These are phyloP conservation scores for Pseudopodoces humilis DNA, from an alignment of 2,113 vertebrate species.

Conservation along the genomic window DNA sequence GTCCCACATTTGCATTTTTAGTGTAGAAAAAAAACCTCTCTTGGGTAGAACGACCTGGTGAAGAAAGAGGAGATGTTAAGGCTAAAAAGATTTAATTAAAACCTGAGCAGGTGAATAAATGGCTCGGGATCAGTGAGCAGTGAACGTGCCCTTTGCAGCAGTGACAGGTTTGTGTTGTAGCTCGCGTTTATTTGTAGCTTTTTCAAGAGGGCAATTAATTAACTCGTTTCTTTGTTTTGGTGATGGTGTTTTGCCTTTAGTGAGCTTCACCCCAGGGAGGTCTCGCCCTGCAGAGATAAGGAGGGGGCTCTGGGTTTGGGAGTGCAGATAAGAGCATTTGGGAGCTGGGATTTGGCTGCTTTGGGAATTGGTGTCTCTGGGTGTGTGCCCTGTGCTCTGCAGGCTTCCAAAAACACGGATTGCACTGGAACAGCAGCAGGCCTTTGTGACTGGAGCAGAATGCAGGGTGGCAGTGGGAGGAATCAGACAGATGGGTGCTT, in stretches of 20 bases:
- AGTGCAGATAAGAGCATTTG: not conserved
- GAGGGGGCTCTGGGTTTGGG: not conserved
- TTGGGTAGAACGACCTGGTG: not conserved
- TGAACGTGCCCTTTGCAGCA: not conserved
- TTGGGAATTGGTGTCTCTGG: too few species aligned
- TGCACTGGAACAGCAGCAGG: accelerated
- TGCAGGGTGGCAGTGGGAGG: not conserved
- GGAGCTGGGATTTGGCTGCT: not conserved
- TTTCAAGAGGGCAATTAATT: not conserved
- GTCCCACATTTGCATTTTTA: not conserved
- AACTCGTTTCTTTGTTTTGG: not conserved
- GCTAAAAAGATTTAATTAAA: not conserved
- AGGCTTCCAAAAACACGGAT: accelerated
- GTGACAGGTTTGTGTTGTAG: not conserved
- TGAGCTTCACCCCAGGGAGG: not conserved
- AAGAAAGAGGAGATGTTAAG: not conserved
- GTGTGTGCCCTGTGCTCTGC: not conserved
- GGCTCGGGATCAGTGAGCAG: not conserved
- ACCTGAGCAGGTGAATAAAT: not conserved
- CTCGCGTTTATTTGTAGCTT: not conserved
- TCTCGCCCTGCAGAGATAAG: not conserved
- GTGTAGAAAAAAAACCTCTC: not conserved
- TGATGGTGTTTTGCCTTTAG: not conserved
- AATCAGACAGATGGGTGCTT: not conserved
- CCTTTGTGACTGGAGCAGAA: not conserved